Evolutionary conservation across 2,113 vertebrate species (phyloP).

Genomic region (Catagonus wagneri): DNA sequence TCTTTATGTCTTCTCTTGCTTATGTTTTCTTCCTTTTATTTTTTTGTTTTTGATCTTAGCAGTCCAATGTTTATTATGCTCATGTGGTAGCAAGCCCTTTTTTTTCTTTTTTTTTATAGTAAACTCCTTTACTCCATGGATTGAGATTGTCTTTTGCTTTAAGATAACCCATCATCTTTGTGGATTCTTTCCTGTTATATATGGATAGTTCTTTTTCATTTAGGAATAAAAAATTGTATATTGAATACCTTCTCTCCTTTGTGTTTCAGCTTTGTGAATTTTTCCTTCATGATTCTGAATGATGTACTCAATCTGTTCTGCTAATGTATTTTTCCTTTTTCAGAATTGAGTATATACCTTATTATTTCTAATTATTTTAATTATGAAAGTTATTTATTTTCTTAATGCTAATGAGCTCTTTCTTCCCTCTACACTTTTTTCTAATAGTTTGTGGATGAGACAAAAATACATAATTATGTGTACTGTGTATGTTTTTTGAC

Average conservation of each 20-base stretch:
- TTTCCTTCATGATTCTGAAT: neutral
- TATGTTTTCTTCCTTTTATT: neutral
- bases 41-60: too few species aligned
- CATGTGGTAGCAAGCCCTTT: neutral
- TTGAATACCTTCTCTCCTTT: neutral
- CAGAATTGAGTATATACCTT: neutral
- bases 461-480: neutral
- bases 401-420: neutral
- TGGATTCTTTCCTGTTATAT: neutral
- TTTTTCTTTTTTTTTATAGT: neutral
- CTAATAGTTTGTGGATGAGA: neutral
- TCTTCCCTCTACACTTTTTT: neutral
- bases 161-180: neutral
- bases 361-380: constrained; percentile 19
- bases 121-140: neutral
- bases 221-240: neutral
- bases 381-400: neutral
- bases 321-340: neutral
- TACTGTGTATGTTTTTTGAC: neutral
- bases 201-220: neutral
- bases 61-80: neutral
- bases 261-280: neutral
- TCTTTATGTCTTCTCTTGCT: neutral
- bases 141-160: neutral
- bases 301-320: neutral